A percentile compares a stretch with the other conserved stretches of the same genome.
Conservation (phyloP, 2,888 invertebrate genomes). For the Dasypolia templi region DNA sequence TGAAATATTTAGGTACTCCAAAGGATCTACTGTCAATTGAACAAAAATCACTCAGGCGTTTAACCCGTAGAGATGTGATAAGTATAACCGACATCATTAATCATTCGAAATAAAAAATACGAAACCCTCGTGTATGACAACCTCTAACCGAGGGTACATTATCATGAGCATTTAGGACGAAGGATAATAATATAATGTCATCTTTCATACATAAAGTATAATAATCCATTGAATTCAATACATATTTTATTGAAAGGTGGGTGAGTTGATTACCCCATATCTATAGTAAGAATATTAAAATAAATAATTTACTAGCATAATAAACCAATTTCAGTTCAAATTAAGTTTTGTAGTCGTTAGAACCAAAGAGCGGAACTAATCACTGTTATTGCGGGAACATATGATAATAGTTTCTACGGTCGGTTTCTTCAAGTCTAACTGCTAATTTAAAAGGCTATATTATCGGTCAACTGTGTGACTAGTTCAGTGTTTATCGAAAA, state of each 20-base stretch:
- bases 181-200: conserved; percentile 44
- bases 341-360: conserved; percentile 37
- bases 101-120: conserved; percentile 81
- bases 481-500: conserved; percentile 12
- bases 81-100: conserved; percentile 81
- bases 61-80: conserved; percentile 72
- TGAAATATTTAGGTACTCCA: conserved; percentile 76
- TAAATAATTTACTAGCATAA: conserved; percentile 14
- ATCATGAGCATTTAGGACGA: conserved; percentile 56
- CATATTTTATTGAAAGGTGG: conserved; percentile 21
- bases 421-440: conserved; percentile 12
- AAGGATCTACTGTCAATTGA: conserved; percentile 84
- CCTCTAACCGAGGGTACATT: conserved; percentile 63
- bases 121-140: conserved; percentile 70
- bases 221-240: conserved; percentile 35
- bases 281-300: neutral
- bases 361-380: conserved; percentile 60
- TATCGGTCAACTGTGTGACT: conserved; percentile 10
- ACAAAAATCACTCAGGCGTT: conserved; percentile 83
- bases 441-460: conserved; percentile 16
- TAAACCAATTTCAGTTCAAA: conserved; percentile 27
- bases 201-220: conserved; percentile 40
- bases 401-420: conserved; percentile 19
- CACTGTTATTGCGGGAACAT: conserved; percentile 21
- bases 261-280: conserved; percentile 1